Percentiles rank a stretch among this genome's conserved stretches.
Conservation (phyloP, 1,140 invertebrate genomes). For the Acromyrmex charruanus region DNA sequence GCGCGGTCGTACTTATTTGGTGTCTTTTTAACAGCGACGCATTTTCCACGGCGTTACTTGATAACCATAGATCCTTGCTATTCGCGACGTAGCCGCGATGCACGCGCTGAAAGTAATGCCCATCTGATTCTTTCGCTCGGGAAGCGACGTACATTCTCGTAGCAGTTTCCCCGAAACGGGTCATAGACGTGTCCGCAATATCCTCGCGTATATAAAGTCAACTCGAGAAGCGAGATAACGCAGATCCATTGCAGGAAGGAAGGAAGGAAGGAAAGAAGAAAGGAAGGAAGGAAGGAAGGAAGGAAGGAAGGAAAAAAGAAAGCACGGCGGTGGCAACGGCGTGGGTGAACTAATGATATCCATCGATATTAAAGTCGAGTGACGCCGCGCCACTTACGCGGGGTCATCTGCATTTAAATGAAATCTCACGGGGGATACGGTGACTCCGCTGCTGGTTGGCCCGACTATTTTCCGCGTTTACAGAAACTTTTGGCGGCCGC, state of each 20-base stretch:
- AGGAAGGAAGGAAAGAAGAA: constrained; percentile 18
- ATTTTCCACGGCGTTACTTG: constrained; percentile 9
- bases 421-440: constrained; percentile 68
- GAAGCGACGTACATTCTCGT: constrained; percentile 56
- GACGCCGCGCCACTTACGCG: constrained; percentile 67
- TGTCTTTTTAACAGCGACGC: constrained; percentile 22
- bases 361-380: constrained; percentile 78
- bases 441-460: neutral
- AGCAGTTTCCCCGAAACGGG: constrained; percentile 45
- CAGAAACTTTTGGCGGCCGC: constrained; percentile 34
- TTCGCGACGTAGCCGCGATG: neutral
- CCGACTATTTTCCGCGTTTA: constrained; percentile 58
- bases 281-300: constrained; percentile 20
- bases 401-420: constrained; percentile 80
- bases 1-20: neutral
- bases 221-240: constrained; percentile 57
- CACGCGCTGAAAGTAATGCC: constrained; percentile 54
- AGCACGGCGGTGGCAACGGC: constrained; percentile 12
- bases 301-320: constrained; percentile 22
- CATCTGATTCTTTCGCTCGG: constrained; percentile 34
- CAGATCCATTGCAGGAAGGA: constrained; percentile 45
- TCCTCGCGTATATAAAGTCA: constrained; percentile 56
- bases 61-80: constrained; percentile 23
- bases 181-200: constrained; percentile 71
- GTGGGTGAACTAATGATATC: constrained; percentile 75